Conservation (phyloP, 2,797 vertebrate species). For the Lutjanus argentimaculatus region DNA sequence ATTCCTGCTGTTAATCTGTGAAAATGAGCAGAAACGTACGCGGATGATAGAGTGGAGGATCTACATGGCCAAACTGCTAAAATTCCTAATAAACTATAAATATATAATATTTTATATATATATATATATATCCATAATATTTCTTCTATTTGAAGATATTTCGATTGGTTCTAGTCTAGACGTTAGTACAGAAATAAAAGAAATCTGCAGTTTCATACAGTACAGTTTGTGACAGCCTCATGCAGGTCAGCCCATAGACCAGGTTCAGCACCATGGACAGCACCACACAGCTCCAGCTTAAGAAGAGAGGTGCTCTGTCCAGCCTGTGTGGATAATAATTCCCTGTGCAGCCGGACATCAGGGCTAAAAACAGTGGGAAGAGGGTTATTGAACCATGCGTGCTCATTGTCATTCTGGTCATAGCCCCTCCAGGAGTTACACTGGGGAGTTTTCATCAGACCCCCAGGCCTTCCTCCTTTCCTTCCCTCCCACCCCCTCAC, state of each 20-base stretch:
- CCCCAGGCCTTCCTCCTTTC: constrained; percentile 45
- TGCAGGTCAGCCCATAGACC: constrained; percentile 2
- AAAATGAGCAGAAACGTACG: neutral
- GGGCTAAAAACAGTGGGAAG: constrained; percentile 20
- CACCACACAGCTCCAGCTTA: neutral
- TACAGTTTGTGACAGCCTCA: neutral
- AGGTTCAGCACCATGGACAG: constrained; percentile 78
- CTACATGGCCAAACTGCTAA: neutral
- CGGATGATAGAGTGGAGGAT: neutral
- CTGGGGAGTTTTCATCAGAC: constrained; percentile 64
- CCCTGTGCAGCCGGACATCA: constrained; percentile 10
- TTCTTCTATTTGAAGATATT: too few relatives aligned
- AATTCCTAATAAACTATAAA: neutral
- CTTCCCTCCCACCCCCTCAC: constrained; percentile 51
- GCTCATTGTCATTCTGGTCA: constrained; percentile 68
- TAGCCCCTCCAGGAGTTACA: constrained; percentile 68
- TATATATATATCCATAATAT: too few relatives aligned
- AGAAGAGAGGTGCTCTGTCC: neutral
- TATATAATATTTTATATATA: neutral
- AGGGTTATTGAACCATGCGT: constrained; percentile 9
- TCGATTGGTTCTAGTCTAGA: too few relatives aligned
- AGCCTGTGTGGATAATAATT: neutral
- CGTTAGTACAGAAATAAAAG: too few relatives aligned
- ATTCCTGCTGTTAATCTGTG: neutral
- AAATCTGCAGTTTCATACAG: neutral